phyloP scores from a whole-genome alignment of 1,140 invertebrate genomes.

The Odontomachus brunneus region DNA sequence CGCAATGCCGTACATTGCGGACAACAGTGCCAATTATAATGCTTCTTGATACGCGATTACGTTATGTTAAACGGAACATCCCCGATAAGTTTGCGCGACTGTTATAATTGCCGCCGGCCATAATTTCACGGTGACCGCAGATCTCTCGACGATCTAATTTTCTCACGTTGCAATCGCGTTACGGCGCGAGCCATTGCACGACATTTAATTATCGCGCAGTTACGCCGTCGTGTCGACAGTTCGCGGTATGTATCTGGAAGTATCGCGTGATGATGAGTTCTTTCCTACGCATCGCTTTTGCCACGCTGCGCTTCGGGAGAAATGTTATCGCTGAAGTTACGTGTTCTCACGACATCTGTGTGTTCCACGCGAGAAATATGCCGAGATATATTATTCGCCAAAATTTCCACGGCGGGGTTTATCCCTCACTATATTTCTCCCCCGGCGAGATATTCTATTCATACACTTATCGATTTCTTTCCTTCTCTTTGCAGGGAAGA shows the following conservation, averaged over 20 bases:
- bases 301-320: not conserved
- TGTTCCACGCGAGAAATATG: too few species aligned
- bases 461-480: slow-evolving; percentile 70
- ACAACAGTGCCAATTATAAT: slow-evolving; percentile 5
- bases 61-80: slow-evolving; percentile 40
- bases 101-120: slow-evolving; percentile 31
- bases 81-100: not conserved
- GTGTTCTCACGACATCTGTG: too few species aligned
- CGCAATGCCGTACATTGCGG: not conserved
- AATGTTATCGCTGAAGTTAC: not conserved
- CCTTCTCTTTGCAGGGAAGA: slow-evolving; percentile 94
- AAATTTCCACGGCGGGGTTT: slow-evolving; percentile 14
- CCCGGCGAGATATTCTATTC: slow-evolving; percentile 40
- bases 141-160: slow-evolving; percentile 64
- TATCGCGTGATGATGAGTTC: not conserved
- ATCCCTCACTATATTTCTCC: not conserved
- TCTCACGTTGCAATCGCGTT: slow-evolving; percentile 62
- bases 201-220: slow-evolving; percentile 53
- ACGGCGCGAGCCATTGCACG: slow-evolving; percentile 3
- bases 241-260: slow-evolving; percentile 24
- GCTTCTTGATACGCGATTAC: not conserved
- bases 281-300: not conserved
- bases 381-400: too few species aligned
- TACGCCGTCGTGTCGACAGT: slow-evolving; percentile 26
- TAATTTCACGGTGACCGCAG: slow-evolving; percentile 55